Evolutionary conservation across 1,140 invertebrate species (phyloP), one percentile per base, ranked within the genome.

Genomic region (Melipona quadrifasciata): DNA sequence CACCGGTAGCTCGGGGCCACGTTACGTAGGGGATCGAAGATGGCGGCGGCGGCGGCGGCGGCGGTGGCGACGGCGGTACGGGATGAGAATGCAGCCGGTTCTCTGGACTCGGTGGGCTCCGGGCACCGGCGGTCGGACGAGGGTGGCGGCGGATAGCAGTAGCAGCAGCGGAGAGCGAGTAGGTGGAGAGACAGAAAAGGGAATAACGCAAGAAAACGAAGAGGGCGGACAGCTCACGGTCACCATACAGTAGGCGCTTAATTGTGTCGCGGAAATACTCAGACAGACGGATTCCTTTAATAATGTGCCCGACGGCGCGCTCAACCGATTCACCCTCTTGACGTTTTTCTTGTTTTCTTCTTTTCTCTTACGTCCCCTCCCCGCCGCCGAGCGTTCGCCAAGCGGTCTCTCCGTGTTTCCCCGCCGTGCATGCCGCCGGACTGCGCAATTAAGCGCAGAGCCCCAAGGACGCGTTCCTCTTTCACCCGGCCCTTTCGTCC

Each of bases 221-320:
- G 80, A 79, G 80, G 71, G 57, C 57, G 82, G 74, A 84, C 80
- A 82, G 82, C 81, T 86, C 85, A 84, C 83, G 87, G 87, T 90
- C 89, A 89, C 82, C 86, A 75, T 82, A 76, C 76, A 61, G 72
- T 57, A 88, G 89, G 87, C 89, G 89, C 85, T 92, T 92, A 92
- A 92, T 92, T 92, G 89, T 92, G 89, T 91, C 89, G 89, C 88
- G 87, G 87, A 92, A 92, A 92, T 92, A 90, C 91, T 92, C 90
- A 91, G 91, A 92, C 91, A 87, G 89, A 86, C 87, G 90, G 89
- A 92, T 91, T 93, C 91, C 91, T 91, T 91, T 92, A 91, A 92
- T 92, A 92, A 92, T 89, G 90, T 80, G 89, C 85, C 82, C 85
- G 85, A 86, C 88, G 85, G 85, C 81, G 84, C 88, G 86, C 88